These are phyloP conservation scores for Lutjanus argentimaculatus DNA, from an alignment of 2,797 vertebrate genomes.

Conservation along the genomic window DNA sequence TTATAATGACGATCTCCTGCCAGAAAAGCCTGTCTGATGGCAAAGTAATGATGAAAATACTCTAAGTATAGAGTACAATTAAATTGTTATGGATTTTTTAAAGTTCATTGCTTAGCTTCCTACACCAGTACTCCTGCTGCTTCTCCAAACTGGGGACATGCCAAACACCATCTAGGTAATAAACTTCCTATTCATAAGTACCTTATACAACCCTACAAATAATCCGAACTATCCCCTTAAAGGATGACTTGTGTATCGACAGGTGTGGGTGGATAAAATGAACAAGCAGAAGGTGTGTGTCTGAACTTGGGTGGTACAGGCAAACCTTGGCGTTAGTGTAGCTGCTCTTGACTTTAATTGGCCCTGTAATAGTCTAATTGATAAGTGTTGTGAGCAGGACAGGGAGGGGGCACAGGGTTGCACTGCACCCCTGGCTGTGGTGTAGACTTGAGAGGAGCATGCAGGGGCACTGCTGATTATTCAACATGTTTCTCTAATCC, in stretches of 20 bases:
- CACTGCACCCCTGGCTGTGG: constrained; percentile 71
- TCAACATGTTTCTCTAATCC: constrained; percentile 86
- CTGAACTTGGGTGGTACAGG: constrained; percentile 53
- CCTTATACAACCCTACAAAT: too few species aligned
- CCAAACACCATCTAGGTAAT: too few species aligned
- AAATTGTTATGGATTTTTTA: too few species aligned
- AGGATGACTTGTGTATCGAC: neutral
- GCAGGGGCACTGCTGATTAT: constrained; percentile 84
- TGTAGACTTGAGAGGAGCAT: constrained; percentile 78
- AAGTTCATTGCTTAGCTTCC: too few species aligned
- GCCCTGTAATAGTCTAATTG: constrained; percentile 72
- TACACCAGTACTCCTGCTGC: too few species aligned
- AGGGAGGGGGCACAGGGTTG: constrained; percentile 61
- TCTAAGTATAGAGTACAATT: too few species aligned
- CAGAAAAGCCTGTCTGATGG: too few species aligned
- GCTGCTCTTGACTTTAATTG: constrained; percentile 75
- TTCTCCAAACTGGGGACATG: too few species aligned
- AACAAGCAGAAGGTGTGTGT: constrained; percentile 26
- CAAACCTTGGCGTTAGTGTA: constrained; percentile 47
- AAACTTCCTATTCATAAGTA: too few species aligned
- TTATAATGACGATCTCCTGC: too few species aligned
- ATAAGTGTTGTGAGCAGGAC: constrained; percentile 74
- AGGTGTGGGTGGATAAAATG: constrained; percentile 31
- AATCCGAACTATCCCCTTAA: neutral
- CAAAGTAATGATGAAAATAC: too few species aligned